Percentiles rank a stretch among this genome's conserved stretches.
These are phyloP conservation scores for Drosophila barbarae DNA, from an alignment of 2,888 invertebrate genomes.

Conservation along the genomic window DNA sequence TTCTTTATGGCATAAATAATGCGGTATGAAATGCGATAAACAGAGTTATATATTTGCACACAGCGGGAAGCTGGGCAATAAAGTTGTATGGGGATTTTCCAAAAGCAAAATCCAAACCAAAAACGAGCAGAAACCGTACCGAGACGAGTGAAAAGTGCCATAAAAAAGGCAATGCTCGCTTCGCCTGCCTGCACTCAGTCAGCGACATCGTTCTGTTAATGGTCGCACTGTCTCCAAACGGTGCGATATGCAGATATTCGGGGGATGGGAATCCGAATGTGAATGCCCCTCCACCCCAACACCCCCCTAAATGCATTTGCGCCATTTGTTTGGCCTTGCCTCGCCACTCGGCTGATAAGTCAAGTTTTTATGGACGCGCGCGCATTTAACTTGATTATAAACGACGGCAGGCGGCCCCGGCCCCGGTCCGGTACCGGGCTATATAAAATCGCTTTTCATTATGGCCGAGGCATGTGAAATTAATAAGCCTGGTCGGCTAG, in stretches of 20 bases:
- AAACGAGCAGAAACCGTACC: constrained; percentile 20
- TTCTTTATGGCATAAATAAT: constrained; percentile 67
- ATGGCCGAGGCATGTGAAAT: constrained; percentile 65
- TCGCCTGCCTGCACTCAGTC: constrained; percentile 51
- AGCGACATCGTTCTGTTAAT: constrained; percentile 71
- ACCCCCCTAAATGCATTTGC: constrained; percentile 53
- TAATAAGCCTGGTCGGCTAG: constrained; percentile 49
- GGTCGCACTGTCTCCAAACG: constrained; percentile 58
- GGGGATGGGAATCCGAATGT: constrained; percentile 7
- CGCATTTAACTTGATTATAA: constrained; percentile 74
- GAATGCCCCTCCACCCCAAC: background rate
- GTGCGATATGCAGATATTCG: constrained; percentile 37
- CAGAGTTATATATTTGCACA: constrained; percentile 63
- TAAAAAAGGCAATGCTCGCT: constrained; percentile 66
- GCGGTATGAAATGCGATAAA: constrained; percentile 63
- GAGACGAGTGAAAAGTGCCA: constrained; percentile 68
- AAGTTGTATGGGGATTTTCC: constrained; percentile 62
- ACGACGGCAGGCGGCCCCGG: constrained; percentile 65
- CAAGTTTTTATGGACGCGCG: constrained; percentile 66
- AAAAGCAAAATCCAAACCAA: constrained; percentile 20
- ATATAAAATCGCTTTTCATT: constrained; percentile 72
- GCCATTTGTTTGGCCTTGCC: constrained; percentile 62
- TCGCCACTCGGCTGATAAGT: constrained; percentile 57
- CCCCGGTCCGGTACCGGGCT: constrained; percentile 31
- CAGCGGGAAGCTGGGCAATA: constrained; percentile 64